Evolutionary conservation across 2,888 invertebrate genomes (phyloP), one percentile per base, ranked within the genome.

Genomic region (Boloria euphrosyne): DNA sequence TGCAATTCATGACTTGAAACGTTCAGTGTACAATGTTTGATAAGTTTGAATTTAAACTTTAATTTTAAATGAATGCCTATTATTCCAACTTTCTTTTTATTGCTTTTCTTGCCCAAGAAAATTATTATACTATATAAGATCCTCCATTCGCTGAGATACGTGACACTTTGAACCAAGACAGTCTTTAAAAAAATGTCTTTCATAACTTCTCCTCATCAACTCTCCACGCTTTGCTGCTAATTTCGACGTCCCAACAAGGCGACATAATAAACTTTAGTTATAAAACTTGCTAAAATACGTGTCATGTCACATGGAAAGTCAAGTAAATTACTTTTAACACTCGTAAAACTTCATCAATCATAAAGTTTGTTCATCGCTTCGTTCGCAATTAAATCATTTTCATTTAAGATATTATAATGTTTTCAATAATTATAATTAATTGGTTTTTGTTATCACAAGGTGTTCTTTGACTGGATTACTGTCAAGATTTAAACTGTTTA

Each of bases 201-300:
- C 31, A 38, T 22, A 57, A 57, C 46, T 46, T 13, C 22, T 46
- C 13, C n/a, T 57, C 14, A 13, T 16, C 43, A 22, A 46, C 46
- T 46, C n/a, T 27, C n/a, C 22, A 1, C 31, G 31, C 31, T 22
- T 46, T 46, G n/a, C n/a, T 18, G 46, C 22, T 57, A 46, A 57
- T 22, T 46, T 57, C 57, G 18, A 57, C 46, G 57, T 46, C 57
- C 10, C 46, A 57, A 46, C 44, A 57, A 57, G 57, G 57, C 38
- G 59, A 31, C 59, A 18, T 50, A 38, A 59, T 59, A 59, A 59
- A 59, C 49, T 59, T 59, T 59, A 14, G 49, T 13, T 38, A 59
- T 50, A 59, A 59, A 59, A 50, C 49, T 59, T 59, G 17, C 17
- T 59, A 6, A 50, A 57, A 57, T 57, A 59, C 59, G 59, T 59